These are phyloP conservation scores for Aethes cnicana DNA, from an alignment of 2,888 invertebrate species.

Conservation along the genomic window DNA sequence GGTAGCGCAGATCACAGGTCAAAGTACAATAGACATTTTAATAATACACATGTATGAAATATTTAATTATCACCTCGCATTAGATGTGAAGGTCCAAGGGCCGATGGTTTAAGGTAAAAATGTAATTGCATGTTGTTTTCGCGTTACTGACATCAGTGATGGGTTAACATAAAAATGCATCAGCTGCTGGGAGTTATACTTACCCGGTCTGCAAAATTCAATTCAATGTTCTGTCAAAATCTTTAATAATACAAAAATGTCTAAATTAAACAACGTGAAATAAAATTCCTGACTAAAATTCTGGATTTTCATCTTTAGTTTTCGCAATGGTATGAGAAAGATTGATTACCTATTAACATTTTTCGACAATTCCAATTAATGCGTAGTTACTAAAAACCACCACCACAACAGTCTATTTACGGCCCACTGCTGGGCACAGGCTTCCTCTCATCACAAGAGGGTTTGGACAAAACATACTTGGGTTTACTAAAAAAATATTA, in stretches of 20 bases:
- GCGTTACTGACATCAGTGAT: neutral
- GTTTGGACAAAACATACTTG: neutral
- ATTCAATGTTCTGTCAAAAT: too few species aligned
- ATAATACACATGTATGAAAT: constrained; percentile 1
- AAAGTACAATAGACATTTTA: constrained; percentile 27
- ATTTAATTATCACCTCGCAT: constrained; percentile 3
- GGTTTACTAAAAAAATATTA: constrained; percentile 8
- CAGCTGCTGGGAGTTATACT: neutral
- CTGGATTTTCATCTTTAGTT: too few species aligned
- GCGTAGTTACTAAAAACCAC: too few species aligned
- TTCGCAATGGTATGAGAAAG: too few species aligned
- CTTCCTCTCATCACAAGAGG: too few species aligned
- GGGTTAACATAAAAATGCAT: neutral
- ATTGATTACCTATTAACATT: too few species aligned
- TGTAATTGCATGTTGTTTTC: constrained; percentile 8
- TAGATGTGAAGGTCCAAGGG: constrained; percentile 20
- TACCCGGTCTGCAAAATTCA: neutral
- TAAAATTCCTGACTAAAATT: too few species aligned
- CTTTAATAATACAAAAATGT: too few species aligned
- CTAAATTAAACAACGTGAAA: too few species aligned
- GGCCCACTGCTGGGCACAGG: too few species aligned
- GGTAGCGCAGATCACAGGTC: constrained; percentile 37
- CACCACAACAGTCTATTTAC: too few species aligned
- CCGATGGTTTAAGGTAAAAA: constrained; percentile 24
- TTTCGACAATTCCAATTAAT: too few species aligned